Base-by-base conservation (phyloP, 23 tunicate genomes). In the Halocynthia roretzi region DNA sequence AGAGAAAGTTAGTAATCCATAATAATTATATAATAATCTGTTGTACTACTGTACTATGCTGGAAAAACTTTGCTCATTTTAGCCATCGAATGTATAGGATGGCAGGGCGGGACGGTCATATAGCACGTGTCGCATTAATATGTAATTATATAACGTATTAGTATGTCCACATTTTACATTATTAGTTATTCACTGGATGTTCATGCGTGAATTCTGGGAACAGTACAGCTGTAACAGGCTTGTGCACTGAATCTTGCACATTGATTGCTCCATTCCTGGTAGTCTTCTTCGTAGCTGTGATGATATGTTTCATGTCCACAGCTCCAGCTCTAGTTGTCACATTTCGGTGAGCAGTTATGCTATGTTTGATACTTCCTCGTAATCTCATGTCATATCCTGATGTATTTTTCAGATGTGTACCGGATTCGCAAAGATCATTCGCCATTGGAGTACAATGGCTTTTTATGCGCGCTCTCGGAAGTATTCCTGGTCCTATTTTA, bases 301-400 rank as follows among this genome's bases (percentile, higher is more conserved):
- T 92, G 76, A 58, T 92, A 52, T 82, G 77, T 56, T 92, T 92
- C 75, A 82, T 92, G 85, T 86, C 98, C 6, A 82, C 72, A n/a
- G 88, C 90, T 31, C 98, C 98, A 8, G 88, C 98, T 0, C 56
- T 86, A 51, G 98, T 86, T 9, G 98, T 84, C 7, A 86, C 98
- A 14, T 85, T 92, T 61, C 82, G 98, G 98, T 92, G 62, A 44
- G 77, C 22, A 40, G 51, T 9, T 77, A 11, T 18, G 8, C 12
- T 21, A n/a, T 66, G n/a, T n/a, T 18, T 15, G 17, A 31, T 4
- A 14, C n/a, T 14, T 14, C 4, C 15, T 58, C n/a, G 63, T 0
- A n/a, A n/a, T n/a, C 15, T 58, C 63, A 58, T 58, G n/a, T 58
- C 5, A 1, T 58, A 58, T 58, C n/a, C 4, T 58, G n/a, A 14